Evolutionary conservation across 2,888 invertebrate species (phyloP), one percentile per base, ranked within the genome.

Genomic region (Lymantria dispar): DNA sequence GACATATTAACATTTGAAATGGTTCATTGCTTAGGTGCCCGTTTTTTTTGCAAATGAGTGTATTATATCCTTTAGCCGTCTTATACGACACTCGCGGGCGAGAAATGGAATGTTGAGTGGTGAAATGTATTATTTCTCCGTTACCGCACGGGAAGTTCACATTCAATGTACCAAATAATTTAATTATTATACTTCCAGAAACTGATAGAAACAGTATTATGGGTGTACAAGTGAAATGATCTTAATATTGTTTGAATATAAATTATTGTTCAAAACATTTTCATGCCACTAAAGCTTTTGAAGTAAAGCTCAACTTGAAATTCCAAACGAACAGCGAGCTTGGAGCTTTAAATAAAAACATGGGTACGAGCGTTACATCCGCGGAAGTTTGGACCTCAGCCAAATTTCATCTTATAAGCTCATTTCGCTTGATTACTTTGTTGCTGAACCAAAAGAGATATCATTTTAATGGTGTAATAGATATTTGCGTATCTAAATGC

Each of bases 361-460:
- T 57, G 59, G 46, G 45, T 54, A 30, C 51, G 49, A 50, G 51
- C 53, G 44, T 53, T 54, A 56, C 56, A 58, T 54, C 54, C 54
- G 51, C 56, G 48, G 48, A 58, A 64, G 56, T 66, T 76, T 78
- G 78, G 78, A 66, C 50, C 49, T 14, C 43, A 40, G 70, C 78
- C 78, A 78, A 78, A 74, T 70, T 68, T 54, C 54, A 64, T 64
- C 72, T 70, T 72, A 68, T 63, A 69, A 68, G 68, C 70, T 67
- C 72, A 71, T 75, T 75, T 72, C 68, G 65, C 72, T 75, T 77
- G 77, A 76, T 76, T 77, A 75, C 77, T 73, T 58, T 61, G 71
- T 66, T 71, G 65, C 76, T 75, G 70, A 73, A 70, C 71, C 77
- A 72, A 76, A 72, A 72, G 70, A 77, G 75, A 77, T 76, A 76